phyloP scores from a whole-genome alignment of 2,113 vertebrate species.

The Myiozetetes cayanensis region DNA sequence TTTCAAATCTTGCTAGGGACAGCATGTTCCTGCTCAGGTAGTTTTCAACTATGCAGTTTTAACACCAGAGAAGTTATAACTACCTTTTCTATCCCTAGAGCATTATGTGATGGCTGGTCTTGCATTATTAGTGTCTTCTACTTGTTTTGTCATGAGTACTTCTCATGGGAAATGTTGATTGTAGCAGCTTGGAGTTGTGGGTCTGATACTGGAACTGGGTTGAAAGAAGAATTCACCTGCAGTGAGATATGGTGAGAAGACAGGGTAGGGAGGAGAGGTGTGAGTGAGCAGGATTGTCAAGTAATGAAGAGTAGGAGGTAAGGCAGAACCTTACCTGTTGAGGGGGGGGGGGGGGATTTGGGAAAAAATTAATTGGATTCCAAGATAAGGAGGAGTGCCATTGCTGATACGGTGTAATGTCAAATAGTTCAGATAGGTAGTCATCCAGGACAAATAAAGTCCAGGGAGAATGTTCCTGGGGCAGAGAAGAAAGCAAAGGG shows the following conservation, averaged over 20 bases:
- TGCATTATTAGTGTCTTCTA: not conserved
- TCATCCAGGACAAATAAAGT: not conserved
- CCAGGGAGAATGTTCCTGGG: not conserved
- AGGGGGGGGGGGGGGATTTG: accelerated
- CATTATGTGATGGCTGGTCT: not conserved
- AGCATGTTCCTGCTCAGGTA: not conserved
- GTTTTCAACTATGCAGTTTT: not conserved
- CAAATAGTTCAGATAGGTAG: not conserved
- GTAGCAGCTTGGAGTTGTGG: not conserved
- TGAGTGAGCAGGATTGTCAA: not conserved
- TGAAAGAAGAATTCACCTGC: not conserved
- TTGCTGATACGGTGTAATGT: not conserved
- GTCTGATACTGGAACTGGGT: not conserved
- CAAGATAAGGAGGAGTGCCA: not conserved
- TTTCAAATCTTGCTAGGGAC: not conserved
- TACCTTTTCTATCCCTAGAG: not conserved
- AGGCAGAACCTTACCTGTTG: not conserved
- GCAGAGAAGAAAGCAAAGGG: not conserved
- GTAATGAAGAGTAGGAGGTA: not conserved
- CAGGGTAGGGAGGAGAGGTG: not conserved
- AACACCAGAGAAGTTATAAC: not conserved
- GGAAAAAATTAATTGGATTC: not conserved
- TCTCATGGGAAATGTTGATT: not conserved
- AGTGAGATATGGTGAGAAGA: not conserved
- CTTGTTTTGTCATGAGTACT: not conserved